These are phyloP conservation scores for Anthoptus insignis DNA, from an alignment of 2,888 invertebrate species.

Conservation along the genomic window DNA sequence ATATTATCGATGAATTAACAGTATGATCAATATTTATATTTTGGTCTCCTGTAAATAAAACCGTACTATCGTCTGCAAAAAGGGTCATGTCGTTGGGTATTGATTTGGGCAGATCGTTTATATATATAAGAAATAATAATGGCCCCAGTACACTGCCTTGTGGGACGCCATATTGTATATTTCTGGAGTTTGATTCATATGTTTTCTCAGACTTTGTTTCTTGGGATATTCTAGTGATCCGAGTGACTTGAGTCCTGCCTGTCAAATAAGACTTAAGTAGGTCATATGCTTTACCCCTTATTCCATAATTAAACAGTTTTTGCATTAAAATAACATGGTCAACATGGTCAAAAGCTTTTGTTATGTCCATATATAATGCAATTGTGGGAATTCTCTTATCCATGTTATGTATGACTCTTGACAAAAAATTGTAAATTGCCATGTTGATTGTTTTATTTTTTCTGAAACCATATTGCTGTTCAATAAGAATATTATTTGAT, in stretches of 20 bases:
- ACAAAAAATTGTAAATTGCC: constrained; percentile 1
- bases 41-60: background rate
- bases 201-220: background rate
- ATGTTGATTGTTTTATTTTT: background rate
- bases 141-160: constrained; percentile 2
- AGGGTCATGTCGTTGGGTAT: background rate
- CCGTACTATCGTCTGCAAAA: constrained; percentile 14
- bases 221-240: background rate
- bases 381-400: background rate
- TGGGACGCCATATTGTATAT: background rate
- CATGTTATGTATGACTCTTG: background rate
- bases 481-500: background rate
- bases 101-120: background rate
- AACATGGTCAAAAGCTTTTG: constrained; percentile 13
- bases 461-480: constrained; percentile 6
- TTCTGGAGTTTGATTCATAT: background rate
- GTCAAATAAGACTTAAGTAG: background rate
- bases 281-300: background rate
- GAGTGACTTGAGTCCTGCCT: background rate
- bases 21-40: background rate
- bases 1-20: background rate
- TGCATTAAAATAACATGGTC: background rate
- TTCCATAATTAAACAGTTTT: background rate
- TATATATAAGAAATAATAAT: background rate
- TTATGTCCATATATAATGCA: constrained; percentile 3